Percentiles rank a stretch among this genome's conserved stretches.
These are phyloP conservation scores for Planiliza haematocheilus DNA, from an alignment of 2,113 vertebrate genomes.

Conservation along the genomic window DNA sequence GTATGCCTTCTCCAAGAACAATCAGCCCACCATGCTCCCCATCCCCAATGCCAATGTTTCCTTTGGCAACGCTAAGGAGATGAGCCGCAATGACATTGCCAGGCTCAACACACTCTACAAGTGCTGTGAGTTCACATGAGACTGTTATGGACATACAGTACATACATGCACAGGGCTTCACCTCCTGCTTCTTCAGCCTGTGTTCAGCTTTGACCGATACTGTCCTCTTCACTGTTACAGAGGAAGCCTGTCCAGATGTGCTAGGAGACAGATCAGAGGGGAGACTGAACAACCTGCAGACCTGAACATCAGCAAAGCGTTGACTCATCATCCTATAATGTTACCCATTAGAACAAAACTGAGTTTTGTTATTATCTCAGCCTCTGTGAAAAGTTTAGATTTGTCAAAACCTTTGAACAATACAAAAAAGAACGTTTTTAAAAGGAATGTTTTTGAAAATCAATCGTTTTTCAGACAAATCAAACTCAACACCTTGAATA, in stretches of 20 bases:
- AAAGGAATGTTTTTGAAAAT: no score
- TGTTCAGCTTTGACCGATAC: background rate
- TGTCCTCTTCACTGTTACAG: conserved; percentile 21
- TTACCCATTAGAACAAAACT: no score
- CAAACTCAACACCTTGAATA: no score
- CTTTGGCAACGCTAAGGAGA: conserved; percentile 71
- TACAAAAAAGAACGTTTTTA: no score
- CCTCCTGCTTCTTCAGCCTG: no score
- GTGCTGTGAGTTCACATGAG: conserved; percentile 62
- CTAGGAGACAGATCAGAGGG: background rate
- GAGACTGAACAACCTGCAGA: no score
- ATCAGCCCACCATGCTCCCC: conserved; percentile 69
- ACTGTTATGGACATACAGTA: background rate
- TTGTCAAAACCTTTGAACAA: no score
- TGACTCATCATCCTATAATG: no score
- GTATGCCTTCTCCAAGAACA: conserved; percentile 78
- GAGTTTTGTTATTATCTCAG: no score
- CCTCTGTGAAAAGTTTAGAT: no score
- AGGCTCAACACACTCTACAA: conserved; percentile 78
- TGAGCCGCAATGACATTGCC: conserved; percentile 72
- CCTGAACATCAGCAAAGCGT: no score
- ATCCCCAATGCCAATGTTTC: conserved; percentile 61
- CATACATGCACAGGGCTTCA: background rate
- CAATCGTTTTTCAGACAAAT: no score
- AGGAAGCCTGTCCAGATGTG: conserved; percentile 10